Evolutionary conservation across 2,888 invertebrate species (phyloP), one percentile per base, ranked within the genome.

Genomic region (Athalia cordata): DNA sequence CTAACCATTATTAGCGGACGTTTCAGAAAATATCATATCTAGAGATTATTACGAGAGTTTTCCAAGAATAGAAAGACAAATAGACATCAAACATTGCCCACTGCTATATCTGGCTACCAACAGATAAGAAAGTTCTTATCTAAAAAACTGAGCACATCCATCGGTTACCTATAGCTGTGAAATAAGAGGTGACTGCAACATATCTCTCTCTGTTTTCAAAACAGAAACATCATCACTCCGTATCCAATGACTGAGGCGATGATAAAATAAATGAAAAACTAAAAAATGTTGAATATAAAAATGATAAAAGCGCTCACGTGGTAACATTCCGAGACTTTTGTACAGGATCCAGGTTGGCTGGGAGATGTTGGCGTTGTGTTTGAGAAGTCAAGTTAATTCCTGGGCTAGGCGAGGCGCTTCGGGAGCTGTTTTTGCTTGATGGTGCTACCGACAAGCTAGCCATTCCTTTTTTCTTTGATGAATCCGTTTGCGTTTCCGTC

Each of bases 401-500:
- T 85, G 89, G 86, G 81, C 83, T 89, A 47, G 89, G 89, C 78
- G 89, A 90, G 81, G 88, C 82, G 81, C 89, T 89, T 64, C 89
- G 87, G 5, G 89, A 89, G 83, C 88, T 89, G 83, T 85, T 88
- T 80, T 89, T 89, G 84, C 88, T 89, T 82, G 89, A 88, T 55
- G 89, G 79, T 75, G 84, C 84, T 74, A 90, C 87, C 81, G 87
- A 88, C 89, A 90, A 86, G 85, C 86, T 89, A 87, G 89, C 89
- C 89, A 90, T 90, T 84, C 87, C 88, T 85, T 83, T 80, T 81
- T 82, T 77, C 80, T 84, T 13, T 29, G 29, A 29, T 29, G 29
- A 29, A 29, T 29, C 29, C 29, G 29, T 29, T 29, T 29, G 29
- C 29, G 29, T 29, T 29, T 29, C 29, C 29, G 29, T 29, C 29